Percentiles rank a stretch among this genome's conserved stretches.
Evolutionary conservation across 2,113 vertebrate genomes (phyloP).

Genomic region (Ochotona princeps): DNA sequence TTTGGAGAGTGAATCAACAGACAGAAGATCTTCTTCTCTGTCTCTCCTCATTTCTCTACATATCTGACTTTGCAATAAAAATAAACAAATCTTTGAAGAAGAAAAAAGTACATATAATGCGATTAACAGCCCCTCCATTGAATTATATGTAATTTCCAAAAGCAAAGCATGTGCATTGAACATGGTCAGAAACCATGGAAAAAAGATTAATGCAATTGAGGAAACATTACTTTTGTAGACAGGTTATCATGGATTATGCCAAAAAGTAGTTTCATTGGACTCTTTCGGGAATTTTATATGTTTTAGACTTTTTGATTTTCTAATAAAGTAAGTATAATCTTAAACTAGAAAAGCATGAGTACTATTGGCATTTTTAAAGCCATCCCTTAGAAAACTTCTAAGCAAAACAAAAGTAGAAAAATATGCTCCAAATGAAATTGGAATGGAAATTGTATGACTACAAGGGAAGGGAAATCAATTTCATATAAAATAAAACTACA

Average conservation of each 20-base stretch:
- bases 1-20: too few species aligned
- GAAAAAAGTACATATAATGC: neutral
- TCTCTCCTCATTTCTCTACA: too few species aligned
- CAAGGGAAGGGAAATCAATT: neutral
- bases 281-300: neutral
- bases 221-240: neutral
- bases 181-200: neutral
- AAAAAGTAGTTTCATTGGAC: conserved; percentile 5
- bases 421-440: neutral
- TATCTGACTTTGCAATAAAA: too few species aligned
- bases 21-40: too few species aligned
- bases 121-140: neutral
- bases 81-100: too few species aligned
- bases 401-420: neutral
- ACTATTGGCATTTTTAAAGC: neutral
- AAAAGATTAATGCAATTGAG: neutral
- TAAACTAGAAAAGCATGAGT: neutral
- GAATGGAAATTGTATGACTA: neutral
- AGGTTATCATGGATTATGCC: neutral
- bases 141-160: neutral
- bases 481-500: neutral
- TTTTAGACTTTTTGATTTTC: neutral
- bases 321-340: neutral
- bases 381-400: neutral
- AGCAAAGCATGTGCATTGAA: neutral